These are phyloP conservation scores for Teleopsis dalmanni DNA, from an alignment of 1,140 invertebrate species.

Conservation along the genomic window DNA sequence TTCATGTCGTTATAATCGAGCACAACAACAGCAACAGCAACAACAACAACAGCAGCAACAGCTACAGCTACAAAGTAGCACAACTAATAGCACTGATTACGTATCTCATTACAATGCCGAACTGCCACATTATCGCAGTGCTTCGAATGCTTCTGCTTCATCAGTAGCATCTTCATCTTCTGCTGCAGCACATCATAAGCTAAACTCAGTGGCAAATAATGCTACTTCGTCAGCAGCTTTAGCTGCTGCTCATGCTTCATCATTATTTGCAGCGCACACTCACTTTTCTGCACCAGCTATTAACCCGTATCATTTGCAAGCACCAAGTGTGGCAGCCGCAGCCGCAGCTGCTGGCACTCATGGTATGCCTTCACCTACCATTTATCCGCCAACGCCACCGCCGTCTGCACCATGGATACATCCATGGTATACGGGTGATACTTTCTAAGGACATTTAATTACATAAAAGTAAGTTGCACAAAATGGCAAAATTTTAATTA, in stretches of 20 bases:
- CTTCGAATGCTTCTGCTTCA: conserved; percentile 7
- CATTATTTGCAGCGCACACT: conserved; percentile 10
- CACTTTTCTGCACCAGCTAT: conserved; percentile 17
- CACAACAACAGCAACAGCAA: conserved; percentile 1
- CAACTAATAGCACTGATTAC: conserved; percentile 13
- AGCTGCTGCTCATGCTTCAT: conserved; percentile 4
- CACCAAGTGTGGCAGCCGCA: conserved; percentile 27
- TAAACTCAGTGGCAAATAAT: not conserved
- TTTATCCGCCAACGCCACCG: conserved; percentile 43
- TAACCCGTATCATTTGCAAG: conserved; percentile 21
- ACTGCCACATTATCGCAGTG: conserved; percentile 13
- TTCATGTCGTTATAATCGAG: conserved; percentile 2
- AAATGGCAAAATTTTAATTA: no score
- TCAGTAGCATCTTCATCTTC: conserved; percentile 10
- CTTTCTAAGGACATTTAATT: conserved; percentile 34
- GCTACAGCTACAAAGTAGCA: not conserved
- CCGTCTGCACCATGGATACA: conserved; percentile 43
- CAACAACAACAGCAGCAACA: conserved; percentile 3
- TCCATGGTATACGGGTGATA: conserved; percentile 42
- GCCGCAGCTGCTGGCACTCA: conserved; percentile 18
- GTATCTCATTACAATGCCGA: conserved; percentile 22
- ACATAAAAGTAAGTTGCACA: no score
- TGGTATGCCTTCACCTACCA: conserved; percentile 41
- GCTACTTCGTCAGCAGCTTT: conserved; percentile 3
- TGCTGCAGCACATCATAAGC: conserved; percentile 1